A percentile compares a stretch with the other conserved stretches of the same genome.
These are phyloP conservation scores for Myathropa florea DNA, from an alignment of 2,888 invertebrate species.

Conservation along the genomic window DNA sequence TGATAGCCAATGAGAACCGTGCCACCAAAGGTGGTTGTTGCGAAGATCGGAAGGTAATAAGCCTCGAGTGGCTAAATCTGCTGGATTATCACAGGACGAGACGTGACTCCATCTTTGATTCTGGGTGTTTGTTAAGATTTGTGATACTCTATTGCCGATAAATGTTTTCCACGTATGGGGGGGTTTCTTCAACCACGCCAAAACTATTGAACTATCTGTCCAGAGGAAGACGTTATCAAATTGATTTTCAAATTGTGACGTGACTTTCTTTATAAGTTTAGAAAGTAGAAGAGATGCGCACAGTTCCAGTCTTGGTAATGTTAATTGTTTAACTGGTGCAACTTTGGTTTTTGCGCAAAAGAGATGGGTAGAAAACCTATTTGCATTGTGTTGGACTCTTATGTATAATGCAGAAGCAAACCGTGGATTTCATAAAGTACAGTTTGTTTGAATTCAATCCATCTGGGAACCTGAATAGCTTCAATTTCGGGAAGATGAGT, in stretches of 20 bases:
- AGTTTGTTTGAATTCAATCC: constrained; percentile 16
- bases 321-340: background rate
- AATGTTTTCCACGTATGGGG: constrained; percentile 33
- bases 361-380: too few relatives aligned
- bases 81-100: constrained; percentile 31
- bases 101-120: constrained; percentile 44
- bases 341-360: too few relatives aligned
- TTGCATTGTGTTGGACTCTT: background rate
- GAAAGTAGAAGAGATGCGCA: background rate
- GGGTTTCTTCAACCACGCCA: constrained; percentile 35
- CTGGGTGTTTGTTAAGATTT: constrained; percentile 2
- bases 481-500: background rate
- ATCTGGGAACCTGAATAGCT: constrained; percentile 36
- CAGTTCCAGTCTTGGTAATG: too few relatives aligned
- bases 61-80: constrained; percentile 33
- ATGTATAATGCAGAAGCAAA: constrained; percentile 35
- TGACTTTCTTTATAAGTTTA: background rate
- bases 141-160: constrained; percentile 30
- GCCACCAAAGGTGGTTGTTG: too few relatives aligned
- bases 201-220: constrained; percentile 41
- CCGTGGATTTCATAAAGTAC: constrained; percentile 25
- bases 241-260: background rate
- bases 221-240: background rate
- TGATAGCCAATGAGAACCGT: constrained; percentile 22
- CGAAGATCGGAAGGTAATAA: too few relatives aligned